These are phyloP conservation scores for Todiramphus saurophagus DNA, from an alignment of 2,113 vertebrate species.

Conservation along the genomic window DNA sequence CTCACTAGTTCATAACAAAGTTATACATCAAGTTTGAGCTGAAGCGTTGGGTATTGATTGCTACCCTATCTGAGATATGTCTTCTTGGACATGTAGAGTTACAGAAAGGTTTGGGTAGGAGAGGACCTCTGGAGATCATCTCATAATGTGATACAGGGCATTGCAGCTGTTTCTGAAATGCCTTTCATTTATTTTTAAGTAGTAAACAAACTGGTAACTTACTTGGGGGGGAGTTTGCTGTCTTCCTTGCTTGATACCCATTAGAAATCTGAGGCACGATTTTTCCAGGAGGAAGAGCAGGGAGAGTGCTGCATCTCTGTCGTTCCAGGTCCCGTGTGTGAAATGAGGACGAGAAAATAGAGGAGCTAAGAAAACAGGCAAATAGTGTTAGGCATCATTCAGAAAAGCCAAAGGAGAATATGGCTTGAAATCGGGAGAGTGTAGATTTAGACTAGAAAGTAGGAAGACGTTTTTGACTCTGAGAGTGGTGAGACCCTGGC, in stretches of 20 bases:
- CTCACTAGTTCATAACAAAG: neutral
- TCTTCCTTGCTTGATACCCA: neutral
- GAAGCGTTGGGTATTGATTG: neutral
- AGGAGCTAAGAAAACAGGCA: neutral
- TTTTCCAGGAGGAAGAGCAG: neutral
- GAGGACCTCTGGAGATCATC: neutral
- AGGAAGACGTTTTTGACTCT: no score
- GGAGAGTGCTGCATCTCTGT: neutral
- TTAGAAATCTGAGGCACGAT: neutral
- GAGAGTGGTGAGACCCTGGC: no score
- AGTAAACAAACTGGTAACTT: neutral
- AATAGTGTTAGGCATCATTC: neutral
- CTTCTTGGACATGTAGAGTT: rapidly evolving
- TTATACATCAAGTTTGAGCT: neutral
- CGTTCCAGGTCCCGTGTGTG: neutral
- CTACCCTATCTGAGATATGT: neutral
- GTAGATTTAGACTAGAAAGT: no score
- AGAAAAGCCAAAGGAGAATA: neutral
- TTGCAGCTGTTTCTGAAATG: neutral
- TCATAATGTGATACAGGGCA: neutral
- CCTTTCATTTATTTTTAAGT: neutral
- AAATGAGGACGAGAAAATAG: neutral
- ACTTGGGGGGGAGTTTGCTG: neutral
- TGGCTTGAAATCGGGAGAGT: no score
- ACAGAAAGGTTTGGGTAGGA: neutral